Conservation (phyloP, 2,113 vertebrate species). For the Nicator chloris region DNA sequence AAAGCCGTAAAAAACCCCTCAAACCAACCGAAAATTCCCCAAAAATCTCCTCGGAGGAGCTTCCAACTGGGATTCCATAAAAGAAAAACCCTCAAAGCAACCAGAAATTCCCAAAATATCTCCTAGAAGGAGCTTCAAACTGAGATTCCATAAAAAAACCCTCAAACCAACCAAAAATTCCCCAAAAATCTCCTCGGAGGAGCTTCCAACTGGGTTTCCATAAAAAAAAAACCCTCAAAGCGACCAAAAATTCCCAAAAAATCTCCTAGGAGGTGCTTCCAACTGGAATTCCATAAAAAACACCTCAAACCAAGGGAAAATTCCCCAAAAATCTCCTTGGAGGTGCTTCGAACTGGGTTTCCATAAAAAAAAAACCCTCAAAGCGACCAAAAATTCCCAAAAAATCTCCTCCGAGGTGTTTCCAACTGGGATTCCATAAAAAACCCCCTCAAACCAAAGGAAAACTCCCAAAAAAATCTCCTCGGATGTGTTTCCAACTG, state of each 20-base stretch:
- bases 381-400: too few species aligned
- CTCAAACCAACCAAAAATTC: not conserved
- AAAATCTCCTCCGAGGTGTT: not conserved
- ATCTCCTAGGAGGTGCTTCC: not conserved
- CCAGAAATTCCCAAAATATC: not conserved
- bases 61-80: not conserved
- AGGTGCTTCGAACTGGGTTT: not conserved
- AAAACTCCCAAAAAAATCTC: not conserved
- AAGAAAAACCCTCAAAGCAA: too few species aligned
- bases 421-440: not conserved
- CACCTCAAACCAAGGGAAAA: rapidly evolving
- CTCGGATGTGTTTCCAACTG: not conserved
- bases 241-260: not conserved
- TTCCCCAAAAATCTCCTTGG: not conserved
- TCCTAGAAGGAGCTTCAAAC: not conserved
- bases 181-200: not conserved
- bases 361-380: not conserved
- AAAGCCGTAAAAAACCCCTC: not conserved
- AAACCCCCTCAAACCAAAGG: rapidly evolving
- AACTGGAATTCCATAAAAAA: not conserved
- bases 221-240: not conserved
- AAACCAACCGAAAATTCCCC: not conserved
- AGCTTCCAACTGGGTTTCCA: not conserved
- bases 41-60: not conserved
- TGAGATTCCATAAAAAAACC: not conserved